Conservation (phyloP, 1,140 invertebrate genomes). For the Capitella teleta region DNA sequence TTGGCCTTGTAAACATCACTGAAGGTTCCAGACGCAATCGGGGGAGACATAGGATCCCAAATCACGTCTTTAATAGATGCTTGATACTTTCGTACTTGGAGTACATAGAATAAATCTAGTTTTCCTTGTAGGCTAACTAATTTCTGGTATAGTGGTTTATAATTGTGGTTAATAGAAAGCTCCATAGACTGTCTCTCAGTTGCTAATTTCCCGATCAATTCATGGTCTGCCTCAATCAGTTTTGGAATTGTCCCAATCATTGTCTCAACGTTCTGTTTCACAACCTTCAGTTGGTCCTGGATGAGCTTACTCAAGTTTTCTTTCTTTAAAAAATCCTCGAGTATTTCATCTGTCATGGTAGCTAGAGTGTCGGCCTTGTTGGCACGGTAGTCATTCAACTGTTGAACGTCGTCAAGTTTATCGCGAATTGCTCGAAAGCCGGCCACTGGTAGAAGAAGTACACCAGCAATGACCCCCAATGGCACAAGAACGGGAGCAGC, state of each 20-base stretch:
- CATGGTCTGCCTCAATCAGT: neutral
- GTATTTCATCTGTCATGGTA: neutral
- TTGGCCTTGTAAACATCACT: neutral
- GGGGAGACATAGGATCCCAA: neutral
- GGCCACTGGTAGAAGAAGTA: neutral
- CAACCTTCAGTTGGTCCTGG: neutral
- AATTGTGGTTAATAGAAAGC: neutral
- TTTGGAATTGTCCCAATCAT: neutral
- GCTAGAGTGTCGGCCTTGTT: neutral
- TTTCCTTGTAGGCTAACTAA: neutral
- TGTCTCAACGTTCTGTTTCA: neutral
- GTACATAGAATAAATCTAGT: neutral
- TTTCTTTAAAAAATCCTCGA: neutral
- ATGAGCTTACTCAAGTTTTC: neutral
- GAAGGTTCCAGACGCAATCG: neutral
- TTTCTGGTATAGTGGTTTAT: neutral
- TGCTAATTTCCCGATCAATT: neutral
- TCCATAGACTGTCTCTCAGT: neutral
- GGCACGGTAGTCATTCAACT: neutral
- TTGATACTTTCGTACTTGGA: neutral
- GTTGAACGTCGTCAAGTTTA: neutral
- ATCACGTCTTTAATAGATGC: neutral
- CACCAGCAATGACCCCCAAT: neutral
- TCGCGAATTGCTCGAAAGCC: neutral
- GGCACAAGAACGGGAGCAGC: conserved; percentile 1